Evolutionary conservation across 2,113 vertebrate species (phyloP), one percentile per base, ranked within the genome.

Genomic region (Oncorhynchus nerka): DNA sequence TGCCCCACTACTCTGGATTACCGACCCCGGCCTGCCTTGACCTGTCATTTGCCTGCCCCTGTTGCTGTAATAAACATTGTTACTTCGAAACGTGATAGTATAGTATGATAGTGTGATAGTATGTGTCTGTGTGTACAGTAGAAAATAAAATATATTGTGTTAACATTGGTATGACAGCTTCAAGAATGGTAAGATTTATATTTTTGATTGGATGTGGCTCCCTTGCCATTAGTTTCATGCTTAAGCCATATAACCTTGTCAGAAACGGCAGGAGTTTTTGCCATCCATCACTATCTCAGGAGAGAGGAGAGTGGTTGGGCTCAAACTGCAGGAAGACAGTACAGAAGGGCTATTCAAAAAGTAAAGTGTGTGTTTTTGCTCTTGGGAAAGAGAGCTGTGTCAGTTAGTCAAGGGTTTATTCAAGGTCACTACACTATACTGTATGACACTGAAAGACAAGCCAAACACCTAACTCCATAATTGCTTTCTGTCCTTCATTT

Each of bases 191-290:
- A 57, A 6, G 19, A 57, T 57, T 57, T 57, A 16, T 5, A 57
- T 8, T 15, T 20, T 57, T 57, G 16, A 57, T 5, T 57, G 55
- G 39, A 57, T 57, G 13, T 57, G 55, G 28, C 24, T 67, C 24
- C 15, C 12, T 67, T 16, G 65, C 4, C 26, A 30, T 32, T 13
- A 11, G 15, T 67, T 16, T 67, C 65, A 67, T 15, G 2, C 15
- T 12, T 15, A 45, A 61, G 62, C 65, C 20, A 22, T 34, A 30
- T 30, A 39, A 70, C 82, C 80, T 79, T 86, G 71, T 77, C 65
- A 76, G 19, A 34, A 65, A 82, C 65, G 28, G 45, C 48, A 57
- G 66, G n/a, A 11, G 70, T 79, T 70, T 59, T 13, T 83, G 73
- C 59, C 68, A 73, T 57, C 28, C 48, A 16, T 11, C 62, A 72